Evolutionary conservation across 2,888 invertebrate genomes (phyloP), one percentile per base, ranked within the genome.

Genomic region (Beris chalybata): DNA sequence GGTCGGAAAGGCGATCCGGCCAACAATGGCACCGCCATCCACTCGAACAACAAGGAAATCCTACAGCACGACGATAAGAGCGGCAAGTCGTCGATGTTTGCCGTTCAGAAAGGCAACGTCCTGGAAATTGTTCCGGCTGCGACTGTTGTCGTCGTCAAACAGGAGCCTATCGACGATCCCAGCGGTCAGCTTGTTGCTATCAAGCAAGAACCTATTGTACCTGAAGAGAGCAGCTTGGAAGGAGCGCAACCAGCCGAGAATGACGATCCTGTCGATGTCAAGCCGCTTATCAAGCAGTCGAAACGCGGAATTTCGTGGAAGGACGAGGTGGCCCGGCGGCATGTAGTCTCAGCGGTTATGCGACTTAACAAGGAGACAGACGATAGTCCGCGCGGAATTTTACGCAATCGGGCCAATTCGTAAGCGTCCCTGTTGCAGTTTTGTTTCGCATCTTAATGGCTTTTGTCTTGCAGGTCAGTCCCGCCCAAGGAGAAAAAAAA

Each of bases 91-190:
- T 32, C 22, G 9, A 53, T 73, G 3, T 74, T 80, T 13, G 79
- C 77, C 0, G 81, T 80, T 3, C 81, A 79, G 64, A 80, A 80
- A 48, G 80, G 80, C 1, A 80, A 80, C 67, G 80, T 80, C 1
- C 70, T 80, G 13, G 80, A 80, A 70, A 80, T 80, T 29, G 78
- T 80, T 15, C 80, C 80, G 9, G 63, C 68, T 7, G 38, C 68
- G 0, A 57, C 66, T 0, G 58, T 31, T 30, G 15, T 43, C 15
- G 15, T 43, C 5, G 48, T 50, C 13, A 48, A 32, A 59, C 30
- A 59, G 38, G 59, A 59, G 31, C 22, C 29, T n/a, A 15, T 29
- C 11, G 52, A 22, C 4, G 13, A 9, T n/a, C 29, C 29, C 7
- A 15, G 12, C 29, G 11, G 11, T 15, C 5, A 9, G 32, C 15